Base-by-base conservation (phyloP, 2,113 vertebrate species). In the Coryphaenoides rupestris region DNA sequence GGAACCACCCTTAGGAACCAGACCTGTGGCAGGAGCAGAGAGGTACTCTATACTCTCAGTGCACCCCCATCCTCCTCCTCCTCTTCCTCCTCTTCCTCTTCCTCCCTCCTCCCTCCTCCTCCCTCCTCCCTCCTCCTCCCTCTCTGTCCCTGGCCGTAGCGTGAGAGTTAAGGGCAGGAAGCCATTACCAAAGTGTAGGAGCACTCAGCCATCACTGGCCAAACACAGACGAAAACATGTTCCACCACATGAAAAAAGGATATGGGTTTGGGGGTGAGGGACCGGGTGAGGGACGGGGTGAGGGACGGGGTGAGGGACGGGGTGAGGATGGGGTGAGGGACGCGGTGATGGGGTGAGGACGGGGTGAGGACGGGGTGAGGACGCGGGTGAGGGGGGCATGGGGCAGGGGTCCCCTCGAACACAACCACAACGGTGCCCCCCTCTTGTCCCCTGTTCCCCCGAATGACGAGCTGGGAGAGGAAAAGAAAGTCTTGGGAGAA, bases 111-210 rank as follows among this genome's bases (percentile, higher is more conserved):
- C 15, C 57, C 63, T 69, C 24, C 6, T 6, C 24, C 6, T 26
- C 24, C 6, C 24, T 26, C 6, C 24, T 6, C 6, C 24, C 24
- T 26, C 24, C 24, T 26, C 24, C 24, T 26, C 24, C 24, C 3
- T 26, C 24, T 26, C 24, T 26, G 24, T 26, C 24, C 24, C 24
- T 26, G 3, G 24, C 24, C 24, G 24, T 67, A 84, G 82, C 80
- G 62, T 70, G 72, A 81, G 83, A 83, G 78, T 79, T 75, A 75
- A 65, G 80, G 77, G 68, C 83, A 89, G 82, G 84, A 89, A 90
- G 84, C 68, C 78, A 90, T 90, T 88, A 88, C 72, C 73, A 73
- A 83, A 82, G 84, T 77, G 82, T 84, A 86, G 88, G 88, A 71
- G 79, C 81, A 83, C 74, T 82, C 79, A 79, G 81, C 83, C 77